Evolutionary conservation across 2,888 invertebrate species (phyloP).

Genomic region (Leucoptera coffeella): DNA sequence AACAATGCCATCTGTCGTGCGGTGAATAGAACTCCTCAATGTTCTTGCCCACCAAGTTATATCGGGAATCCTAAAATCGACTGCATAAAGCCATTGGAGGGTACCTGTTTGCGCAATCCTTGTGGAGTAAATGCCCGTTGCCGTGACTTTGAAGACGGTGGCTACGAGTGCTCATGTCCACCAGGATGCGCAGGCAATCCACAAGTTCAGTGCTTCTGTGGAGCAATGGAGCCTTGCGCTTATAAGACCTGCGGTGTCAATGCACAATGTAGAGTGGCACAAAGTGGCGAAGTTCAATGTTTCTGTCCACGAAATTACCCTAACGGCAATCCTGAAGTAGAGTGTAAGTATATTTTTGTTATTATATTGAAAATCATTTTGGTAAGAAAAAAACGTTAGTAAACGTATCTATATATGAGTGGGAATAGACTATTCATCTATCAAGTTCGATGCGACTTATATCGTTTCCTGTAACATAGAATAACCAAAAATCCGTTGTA

Average conservation of each 20-base stretch:
- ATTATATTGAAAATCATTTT: too few species aligned
- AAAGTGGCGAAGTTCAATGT: conserved; percentile 69
- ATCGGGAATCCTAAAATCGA: conserved; percentile 74
- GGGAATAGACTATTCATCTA: too few species aligned
- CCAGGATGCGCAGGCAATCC: conserved; percentile 79
- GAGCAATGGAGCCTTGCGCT: conserved; percentile 69
- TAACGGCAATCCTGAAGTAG: conserved; percentile 76
- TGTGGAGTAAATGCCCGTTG: conserved; percentile 82
- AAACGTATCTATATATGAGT: too few species aligned
- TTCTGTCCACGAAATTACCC: conserved; percentile 80
- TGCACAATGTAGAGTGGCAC: conserved; percentile 69
- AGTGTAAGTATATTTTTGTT: too few species aligned
- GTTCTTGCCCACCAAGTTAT: conserved; percentile 76
- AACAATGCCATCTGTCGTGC: conserved; percentile 80
- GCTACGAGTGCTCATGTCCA: conserved; percentile 76
- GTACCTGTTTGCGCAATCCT: conserved; percentile 73
- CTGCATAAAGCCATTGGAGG: conserved; percentile 64
- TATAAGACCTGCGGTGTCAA: conserved; percentile 75
- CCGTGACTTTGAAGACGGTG: conserved; percentile 65
- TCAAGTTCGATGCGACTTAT: too few species aligned
- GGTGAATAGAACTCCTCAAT: conserved; percentile 68
- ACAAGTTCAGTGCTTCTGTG: conserved; percentile 73
- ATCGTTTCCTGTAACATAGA: too few species aligned
- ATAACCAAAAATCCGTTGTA: too few species aligned
- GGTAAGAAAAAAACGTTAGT: too few species aligned